Percentiles rank a stretch among this genome's conserved stretches.
Evolutionary conservation across 2,888 invertebrate species (phyloP).

Genomic region (Drosophila anceps): DNA sequence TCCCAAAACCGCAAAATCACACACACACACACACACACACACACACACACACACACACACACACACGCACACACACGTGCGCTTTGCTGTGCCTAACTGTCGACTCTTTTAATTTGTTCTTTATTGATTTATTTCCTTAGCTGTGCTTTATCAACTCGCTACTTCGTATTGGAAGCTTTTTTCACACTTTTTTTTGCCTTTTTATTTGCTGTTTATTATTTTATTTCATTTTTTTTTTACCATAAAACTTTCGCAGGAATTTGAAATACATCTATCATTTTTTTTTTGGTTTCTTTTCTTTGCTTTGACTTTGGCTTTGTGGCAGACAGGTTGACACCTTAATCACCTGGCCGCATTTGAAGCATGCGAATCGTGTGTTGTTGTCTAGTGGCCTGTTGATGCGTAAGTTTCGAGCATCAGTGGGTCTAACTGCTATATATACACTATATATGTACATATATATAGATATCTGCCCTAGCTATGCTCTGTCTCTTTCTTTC

Average conservation of each 20-base stretch:
- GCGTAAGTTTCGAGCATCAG: neutral
- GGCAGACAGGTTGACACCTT: conserved; percentile 64
- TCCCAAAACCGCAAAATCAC: conserved; percentile 58
- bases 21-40: conserved; percentile 32
- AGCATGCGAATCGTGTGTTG: conserved; percentile 53
- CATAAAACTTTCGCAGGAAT: conserved; percentile 45
- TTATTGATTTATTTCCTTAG: conserved; percentile 80
- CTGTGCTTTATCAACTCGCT: conserved; percentile 63
- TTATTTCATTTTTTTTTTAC: conserved; percentile 7
- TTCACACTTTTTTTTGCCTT: conserved; percentile 25
- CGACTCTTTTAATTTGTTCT: conserved; percentile 59
- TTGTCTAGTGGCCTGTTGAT: conserved; percentile 35
- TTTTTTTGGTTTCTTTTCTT: conserved; percentile 6
- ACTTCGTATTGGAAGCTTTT: conserved; percentile 27
- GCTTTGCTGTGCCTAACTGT: conserved; percentile 55
- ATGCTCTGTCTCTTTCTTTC: conserved; percentile 1
- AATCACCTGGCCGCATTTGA: conserved; percentile 62
- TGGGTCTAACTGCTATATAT: neutral
- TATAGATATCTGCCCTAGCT: no score
- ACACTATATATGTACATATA: neutral
- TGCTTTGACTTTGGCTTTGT: conserved; percentile 16
- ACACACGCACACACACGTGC: conserved; percentile 28
- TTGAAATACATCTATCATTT: conserved; percentile 40
- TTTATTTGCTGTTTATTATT: conserved; percentile 44
- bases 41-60: conserved; percentile 36